These are phyloP conservation scores for Microctenopoma stevenorrisi DNA, from an alignment of 2,797 vertebrate species.

Conservation along the genomic window DNA sequence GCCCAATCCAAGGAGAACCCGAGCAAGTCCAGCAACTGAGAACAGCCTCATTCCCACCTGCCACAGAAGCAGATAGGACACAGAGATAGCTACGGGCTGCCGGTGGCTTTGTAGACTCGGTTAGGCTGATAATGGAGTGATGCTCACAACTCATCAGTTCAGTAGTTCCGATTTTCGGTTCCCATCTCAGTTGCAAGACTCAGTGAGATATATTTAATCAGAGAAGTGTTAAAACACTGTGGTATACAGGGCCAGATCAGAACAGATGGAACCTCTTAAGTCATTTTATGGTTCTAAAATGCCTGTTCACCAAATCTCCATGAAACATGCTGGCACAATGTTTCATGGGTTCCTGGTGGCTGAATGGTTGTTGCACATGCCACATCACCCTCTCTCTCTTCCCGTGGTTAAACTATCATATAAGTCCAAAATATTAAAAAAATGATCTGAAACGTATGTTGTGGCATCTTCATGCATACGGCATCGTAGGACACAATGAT, in stretches of 20 bases:
- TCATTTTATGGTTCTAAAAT: conserved; percentile 16
- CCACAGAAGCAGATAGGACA: conserved; percentile 77
- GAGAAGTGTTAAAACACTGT: conserved; percentile 21
- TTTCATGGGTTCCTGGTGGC: too few species aligned
- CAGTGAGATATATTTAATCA: conserved; percentile 49
- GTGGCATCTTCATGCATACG: too few species aligned
- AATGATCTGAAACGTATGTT: too few species aligned
- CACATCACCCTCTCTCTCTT: too few species aligned
- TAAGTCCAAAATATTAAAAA: too few species aligned
- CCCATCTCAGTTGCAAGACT: conserved; percentile 40
- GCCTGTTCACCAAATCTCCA: neutral
- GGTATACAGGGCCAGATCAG: conserved; percentile 1
- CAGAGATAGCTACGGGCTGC: conserved; percentile 54
- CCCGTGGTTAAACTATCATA: too few species aligned
- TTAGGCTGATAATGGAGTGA: conserved; percentile 69
- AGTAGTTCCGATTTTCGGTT: conserved; percentile 51
- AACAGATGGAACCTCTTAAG: neutral
- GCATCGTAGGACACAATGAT: too few species aligned
- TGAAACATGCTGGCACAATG: neutral
- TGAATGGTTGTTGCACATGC: too few species aligned
- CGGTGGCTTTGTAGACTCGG: conserved; percentile 49
- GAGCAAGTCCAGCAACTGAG: conserved; percentile 58
- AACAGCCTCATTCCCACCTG: conserved; percentile 84
- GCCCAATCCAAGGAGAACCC: conserved; percentile 49
- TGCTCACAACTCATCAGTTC: conserved; percentile 53